Evolutionary conservation across 2,797 vertebrate species (phyloP).

Genomic region (Rhinophrynus dorsalis): DNA sequence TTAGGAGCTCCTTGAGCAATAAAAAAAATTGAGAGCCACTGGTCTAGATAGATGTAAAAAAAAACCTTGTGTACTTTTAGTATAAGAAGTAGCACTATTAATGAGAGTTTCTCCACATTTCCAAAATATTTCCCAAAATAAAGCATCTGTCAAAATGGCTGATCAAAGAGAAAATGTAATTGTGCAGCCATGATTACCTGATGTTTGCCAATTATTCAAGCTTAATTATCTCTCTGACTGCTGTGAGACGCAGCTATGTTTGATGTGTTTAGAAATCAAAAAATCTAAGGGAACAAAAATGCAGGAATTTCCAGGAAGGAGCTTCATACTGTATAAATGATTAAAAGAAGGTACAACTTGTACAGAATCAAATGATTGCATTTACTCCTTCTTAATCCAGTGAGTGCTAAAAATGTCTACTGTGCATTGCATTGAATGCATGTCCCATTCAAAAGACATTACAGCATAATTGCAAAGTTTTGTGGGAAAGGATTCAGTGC

Average conservation of each 20-base stretch:
- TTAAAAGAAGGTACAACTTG: constrained; percentile 18
- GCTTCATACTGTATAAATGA: no score
- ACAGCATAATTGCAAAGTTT: no score
- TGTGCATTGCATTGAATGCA: no score
- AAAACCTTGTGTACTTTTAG: no score
- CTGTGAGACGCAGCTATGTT: constrained; percentile 41
- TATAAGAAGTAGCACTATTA: constrained; percentile 13
- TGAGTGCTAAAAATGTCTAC: no score
- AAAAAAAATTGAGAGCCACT: no score
- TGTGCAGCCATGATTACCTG: constrained; percentile 44
- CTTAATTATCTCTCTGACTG: constrained; percentile 45
- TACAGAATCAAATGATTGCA: neutral
- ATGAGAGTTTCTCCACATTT: constrained; percentile 26
- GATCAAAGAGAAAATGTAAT: constrained; percentile 47
- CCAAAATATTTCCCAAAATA: constrained; percentile 29
- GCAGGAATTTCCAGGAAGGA: constrained; percentile 1
- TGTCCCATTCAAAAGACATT: no score
- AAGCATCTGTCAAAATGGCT: constrained; percentile 11
- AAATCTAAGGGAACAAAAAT: constrained; percentile 25
- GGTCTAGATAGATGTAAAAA: no score
- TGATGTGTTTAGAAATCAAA: constrained; percentile 33
- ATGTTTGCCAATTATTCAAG: constrained; percentile 44
- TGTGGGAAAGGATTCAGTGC: no score
- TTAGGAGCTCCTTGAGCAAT: no score
- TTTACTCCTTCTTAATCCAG: no score